phyloP scores from a whole-genome alignment of 2,888 invertebrate genomes.

The Druceiella hillmani region DNA sequence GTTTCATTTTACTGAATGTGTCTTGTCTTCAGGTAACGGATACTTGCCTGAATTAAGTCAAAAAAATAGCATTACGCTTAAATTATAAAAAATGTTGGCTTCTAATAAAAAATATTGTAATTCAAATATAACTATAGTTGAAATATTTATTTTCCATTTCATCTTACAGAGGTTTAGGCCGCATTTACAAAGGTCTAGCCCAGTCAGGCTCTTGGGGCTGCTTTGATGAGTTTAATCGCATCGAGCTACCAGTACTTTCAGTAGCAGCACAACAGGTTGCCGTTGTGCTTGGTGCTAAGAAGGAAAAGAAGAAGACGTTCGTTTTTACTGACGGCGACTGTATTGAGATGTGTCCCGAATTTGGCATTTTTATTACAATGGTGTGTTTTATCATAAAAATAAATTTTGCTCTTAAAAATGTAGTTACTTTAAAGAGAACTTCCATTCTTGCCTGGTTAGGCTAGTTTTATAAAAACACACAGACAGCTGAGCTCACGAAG shows the following conservation, averaged over 20 bases:
- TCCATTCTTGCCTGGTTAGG: too few species aligned
- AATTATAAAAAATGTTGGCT: too few species aligned
- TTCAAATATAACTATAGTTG: too few species aligned
- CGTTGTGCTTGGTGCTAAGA: conserved; percentile 85
- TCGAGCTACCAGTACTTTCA: conserved; percentile 82
- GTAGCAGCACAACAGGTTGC: conserved; percentile 98
- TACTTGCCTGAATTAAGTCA: too few species aligned
- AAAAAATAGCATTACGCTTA: not conserved
- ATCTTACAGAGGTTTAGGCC: conserved; percentile 71
- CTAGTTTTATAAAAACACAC: too few species aligned
- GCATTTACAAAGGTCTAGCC: conserved; percentile 92
- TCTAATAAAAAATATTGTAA: not conserved
- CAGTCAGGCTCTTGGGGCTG: conserved; percentile 98
- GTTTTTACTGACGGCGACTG: conserved; percentile 92
- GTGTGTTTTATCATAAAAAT: too few species aligned
- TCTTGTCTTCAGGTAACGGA: too few species aligned
- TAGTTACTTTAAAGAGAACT: too few species aligned
- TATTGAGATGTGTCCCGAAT: conserved; percentile 90
- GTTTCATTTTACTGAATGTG: too few species aligned
- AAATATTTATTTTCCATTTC: conserved; percentile 3
- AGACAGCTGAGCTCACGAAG: too few species aligned
- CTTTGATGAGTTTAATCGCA: conserved; percentile 95
- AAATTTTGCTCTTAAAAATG: too few species aligned
- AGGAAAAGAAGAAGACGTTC: conserved; percentile 87
- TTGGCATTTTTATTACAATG: conserved; percentile 98